Evolutionary conservation across 2,888 invertebrate genomes (phyloP), one percentile per base, ranked within the genome.

Genomic region (Theretra japonica): DNA sequence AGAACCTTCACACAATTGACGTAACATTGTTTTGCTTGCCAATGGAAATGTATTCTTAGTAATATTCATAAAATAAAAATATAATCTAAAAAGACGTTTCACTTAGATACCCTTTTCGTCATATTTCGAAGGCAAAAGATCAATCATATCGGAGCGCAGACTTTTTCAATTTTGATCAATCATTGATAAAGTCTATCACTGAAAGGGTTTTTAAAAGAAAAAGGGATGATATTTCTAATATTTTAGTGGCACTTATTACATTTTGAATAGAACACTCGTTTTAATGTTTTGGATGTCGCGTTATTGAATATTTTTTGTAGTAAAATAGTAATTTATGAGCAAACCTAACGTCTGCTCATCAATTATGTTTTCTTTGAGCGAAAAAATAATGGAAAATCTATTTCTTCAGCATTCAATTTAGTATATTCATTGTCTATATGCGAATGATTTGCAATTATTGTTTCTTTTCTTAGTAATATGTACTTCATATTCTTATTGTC

Each of bases 151-250:
- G 17, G 1, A 30, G 41, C 23, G 41, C 23, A 48, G 57, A 41
- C 30, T 70, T 69, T 60, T 70, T 41, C 69, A 70, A 70, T 70
- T 58, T 70, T 57, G 23, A 70, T 70, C 69, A 70, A 70, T 70
- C 58, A 70, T 17, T 41, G 69, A 69, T 69, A 69, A 69, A 1
- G n/a, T 56, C 69, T 56, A 21, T 68, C 53, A 41, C 2, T 28
- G 19, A n/a, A 68, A 28, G 65, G 8, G 19, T 7, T 68, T 53
- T 53, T 17, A 53, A 68, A 50, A 23, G 28, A 8, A 4, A 53
- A 53, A 28, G 8, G 19, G 21, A 19, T 33, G 53, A 23, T 53
- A n/a, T n/a, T 53, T n/a, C 1, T n/a, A 53, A n/a, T 53, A 53
- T 6, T n/a, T 53, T 41, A 5, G 15, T 1, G 53, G n/a, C 53